These are phyloP conservation scores for Desmophyllum pertusum DNA, from an alignment of 92 coral and sea anemone genomes.

Conservation along the genomic window DNA sequence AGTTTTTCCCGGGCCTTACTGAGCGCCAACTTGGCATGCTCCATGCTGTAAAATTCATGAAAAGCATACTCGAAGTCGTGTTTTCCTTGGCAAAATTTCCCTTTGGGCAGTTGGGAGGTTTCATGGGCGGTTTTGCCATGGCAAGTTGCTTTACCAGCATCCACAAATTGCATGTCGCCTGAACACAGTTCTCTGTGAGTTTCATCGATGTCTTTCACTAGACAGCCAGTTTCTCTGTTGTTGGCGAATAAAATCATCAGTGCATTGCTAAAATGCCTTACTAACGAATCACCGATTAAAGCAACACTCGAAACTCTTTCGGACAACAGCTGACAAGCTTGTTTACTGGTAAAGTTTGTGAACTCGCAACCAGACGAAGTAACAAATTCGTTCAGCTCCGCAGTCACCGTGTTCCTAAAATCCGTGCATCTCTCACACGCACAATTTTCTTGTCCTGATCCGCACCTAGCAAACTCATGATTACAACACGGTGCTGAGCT, in stretches of 20 bases:
- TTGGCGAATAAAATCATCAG: slow-evolving; percentile 63
- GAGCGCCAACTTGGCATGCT: slow-evolving; percentile 36
- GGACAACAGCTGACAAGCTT: slow-evolving; percentile 66
- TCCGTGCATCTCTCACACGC: slow-evolving; percentile 62
- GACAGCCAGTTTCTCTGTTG: slow-evolving; percentile 53
- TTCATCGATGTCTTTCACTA: slow-evolving; percentile 20
- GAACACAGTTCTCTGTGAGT: slow-evolving; percentile 34
- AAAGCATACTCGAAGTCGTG: slow-evolving; percentile 47
- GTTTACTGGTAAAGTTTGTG: slow-evolving; percentile 57
- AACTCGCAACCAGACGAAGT: slow-evolving; percentile 48
- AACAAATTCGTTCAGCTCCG: slow-evolving; percentile 68
- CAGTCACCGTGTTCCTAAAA: slow-evolving; percentile 49
- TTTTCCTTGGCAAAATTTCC: slow-evolving; percentile 54
- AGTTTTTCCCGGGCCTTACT: slow-evolving; percentile 51
- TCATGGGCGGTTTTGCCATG: slow-evolving; percentile 35
- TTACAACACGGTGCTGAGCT: slow-evolving; percentile 68
- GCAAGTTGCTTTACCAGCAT: slow-evolving; percentile 64
- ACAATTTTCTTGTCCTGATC: slow-evolving; percentile 54
- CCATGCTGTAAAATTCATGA: slow-evolving; percentile 51
- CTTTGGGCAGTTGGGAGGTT: slow-evolving; percentile 11
- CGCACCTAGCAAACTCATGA: slow-evolving; percentile 56
- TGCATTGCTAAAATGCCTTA: slow-evolving; percentile 69
- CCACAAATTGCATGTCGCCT: slow-evolving; percentile 85
- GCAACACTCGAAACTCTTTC: slow-evolving; percentile 46
- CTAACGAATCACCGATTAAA: slow-evolving; percentile 76